Base-by-base conservation (phyloP, 2,888 invertebrate genomes). In the Dendrolimus houi region DNA sequence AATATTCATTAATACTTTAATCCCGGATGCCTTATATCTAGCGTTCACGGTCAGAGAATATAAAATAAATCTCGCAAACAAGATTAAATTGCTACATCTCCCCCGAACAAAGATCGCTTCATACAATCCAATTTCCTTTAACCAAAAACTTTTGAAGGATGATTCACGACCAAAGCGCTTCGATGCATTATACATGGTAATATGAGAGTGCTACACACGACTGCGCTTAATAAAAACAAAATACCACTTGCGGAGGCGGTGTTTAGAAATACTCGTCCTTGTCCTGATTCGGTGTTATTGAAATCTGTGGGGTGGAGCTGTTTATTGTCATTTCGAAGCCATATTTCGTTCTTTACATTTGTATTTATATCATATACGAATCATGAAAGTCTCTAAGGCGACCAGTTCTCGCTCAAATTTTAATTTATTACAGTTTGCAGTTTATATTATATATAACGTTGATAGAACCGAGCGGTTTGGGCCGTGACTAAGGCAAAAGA, bases 101-200 rank as follows among this genome's bases (percentile, higher is more conserved):
- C 53, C 52, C 52, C 53, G 52, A 52, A 54, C 55, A 54, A 58
- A 62, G 60, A 56, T 61, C 60, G 59, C 61, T 47, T 47, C 47
- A 47, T 60, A 64, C 68, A 65, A 70, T 69, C 68, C 69, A 67
- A 69, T 73, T 64, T 62, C 65, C 59, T 47, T 47, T 47, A 47
- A 47, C 47, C 47, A 60, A 56, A 52, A 67, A 70, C 67, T 64
- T 70, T 66, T 69, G 70, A 70, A 66, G 68, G 53, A 64, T 68
- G 63, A 71, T 62, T 70, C 64, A 70, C 64, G 67, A 62, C 60
- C 54, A 62, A 64, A 66, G 61, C 68, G 47, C 56, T 64, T 57
- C 56, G 59, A 63, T 71, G 69, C 65, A 68, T 71, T 69, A 69
- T 65, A 68, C 65, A 69, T 73, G 66, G 67, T 59, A 41, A 54